Conservation (phyloP, 2,888 invertebrate species). For the Odontothrips loti region DNA sequence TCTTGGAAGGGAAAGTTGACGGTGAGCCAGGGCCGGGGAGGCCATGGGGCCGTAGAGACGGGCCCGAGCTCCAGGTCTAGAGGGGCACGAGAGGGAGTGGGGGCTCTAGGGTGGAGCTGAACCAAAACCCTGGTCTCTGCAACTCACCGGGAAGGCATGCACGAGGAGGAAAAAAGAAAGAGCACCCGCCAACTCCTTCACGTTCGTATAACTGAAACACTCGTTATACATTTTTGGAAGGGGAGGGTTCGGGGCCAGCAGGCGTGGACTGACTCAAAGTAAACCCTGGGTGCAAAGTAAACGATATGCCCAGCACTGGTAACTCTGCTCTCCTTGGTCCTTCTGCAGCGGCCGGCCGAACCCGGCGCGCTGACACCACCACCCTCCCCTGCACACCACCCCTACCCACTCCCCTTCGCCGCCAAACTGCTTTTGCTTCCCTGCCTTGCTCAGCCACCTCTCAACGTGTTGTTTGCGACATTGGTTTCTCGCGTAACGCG, state of each 20-base stretch:
- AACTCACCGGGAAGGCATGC: too few species aligned
- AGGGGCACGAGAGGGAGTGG: not conserved
- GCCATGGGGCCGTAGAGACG: not conserved
- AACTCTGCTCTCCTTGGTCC: not conserved
- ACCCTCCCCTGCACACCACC: not conserved
- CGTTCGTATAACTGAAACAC: not conserved
- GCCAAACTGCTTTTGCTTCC: not conserved
- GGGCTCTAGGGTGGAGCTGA: too few species aligned
- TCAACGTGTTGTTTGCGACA: slow-evolving; percentile 24
- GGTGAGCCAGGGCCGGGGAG: not conserved
- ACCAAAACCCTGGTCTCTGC: too few species aligned
- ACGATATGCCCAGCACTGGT: slow-evolving; percentile 18
- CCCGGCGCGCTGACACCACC: not conserved
- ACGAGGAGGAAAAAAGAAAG: too few species aligned
- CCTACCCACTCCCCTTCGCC: not conserved
- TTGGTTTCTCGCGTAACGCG: slow-evolving; percentile 24
- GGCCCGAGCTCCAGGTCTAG: not conserved
- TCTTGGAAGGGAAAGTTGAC: not conserved
- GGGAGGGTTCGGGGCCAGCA: not conserved
- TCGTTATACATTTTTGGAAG: not conserved
- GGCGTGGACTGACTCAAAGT: not conserved
- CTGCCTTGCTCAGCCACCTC: not conserved
- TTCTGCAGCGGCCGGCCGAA: not conserved
- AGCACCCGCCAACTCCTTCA: not conserved
- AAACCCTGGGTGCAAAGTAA: slow-evolving; percentile 15